Conservation (phyloP, 1,140 invertebrate genomes). For the Diploscapter pachys region DNA sequence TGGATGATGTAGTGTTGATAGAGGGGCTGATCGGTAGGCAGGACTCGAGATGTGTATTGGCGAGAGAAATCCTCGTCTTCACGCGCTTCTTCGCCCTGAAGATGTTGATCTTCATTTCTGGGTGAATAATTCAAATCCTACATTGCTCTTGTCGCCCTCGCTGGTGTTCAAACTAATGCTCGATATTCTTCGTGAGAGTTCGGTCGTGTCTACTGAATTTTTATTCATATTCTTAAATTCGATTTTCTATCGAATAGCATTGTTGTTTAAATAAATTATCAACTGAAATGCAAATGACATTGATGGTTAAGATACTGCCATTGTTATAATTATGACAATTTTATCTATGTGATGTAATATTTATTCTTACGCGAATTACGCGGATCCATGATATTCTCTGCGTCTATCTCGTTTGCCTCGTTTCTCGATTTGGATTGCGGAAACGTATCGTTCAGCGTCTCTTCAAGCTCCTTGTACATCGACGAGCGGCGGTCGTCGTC, state of each 20-base stretch:
- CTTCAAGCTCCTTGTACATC: conserved; percentile 30
- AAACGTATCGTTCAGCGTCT: conserved; percentile 28
- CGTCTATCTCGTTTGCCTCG: no score
- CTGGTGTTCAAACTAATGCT: no score
- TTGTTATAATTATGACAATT: neutral
- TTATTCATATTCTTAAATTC: neutral
- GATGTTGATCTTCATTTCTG: neutral
- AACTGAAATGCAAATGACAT: neutral
- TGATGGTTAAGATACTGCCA: neutral
- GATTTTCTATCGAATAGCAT: neutral
- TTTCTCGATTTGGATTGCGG: conserved; percentile 3
- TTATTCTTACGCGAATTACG: no score
- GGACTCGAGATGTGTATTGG: conserved; percentile 30
- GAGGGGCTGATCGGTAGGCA: conserved; percentile 49
- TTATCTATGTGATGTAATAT: neutral
- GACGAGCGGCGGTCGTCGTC: conserved; percentile 30
- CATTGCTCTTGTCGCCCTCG: no score
- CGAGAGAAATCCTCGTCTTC: conserved; percentile 36
- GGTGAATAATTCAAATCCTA: neutral
- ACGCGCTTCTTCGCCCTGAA: conserved; percentile 9
- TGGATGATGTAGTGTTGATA: conserved; percentile 56
- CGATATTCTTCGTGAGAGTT: no score
- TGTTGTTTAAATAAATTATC: neutral
- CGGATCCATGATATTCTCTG: no score
- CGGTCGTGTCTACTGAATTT: neutral